These are phyloP conservation scores for Neoaliturus tenellus DNA, from an alignment of 2,888 invertebrate species.

Conservation along the genomic window DNA sequence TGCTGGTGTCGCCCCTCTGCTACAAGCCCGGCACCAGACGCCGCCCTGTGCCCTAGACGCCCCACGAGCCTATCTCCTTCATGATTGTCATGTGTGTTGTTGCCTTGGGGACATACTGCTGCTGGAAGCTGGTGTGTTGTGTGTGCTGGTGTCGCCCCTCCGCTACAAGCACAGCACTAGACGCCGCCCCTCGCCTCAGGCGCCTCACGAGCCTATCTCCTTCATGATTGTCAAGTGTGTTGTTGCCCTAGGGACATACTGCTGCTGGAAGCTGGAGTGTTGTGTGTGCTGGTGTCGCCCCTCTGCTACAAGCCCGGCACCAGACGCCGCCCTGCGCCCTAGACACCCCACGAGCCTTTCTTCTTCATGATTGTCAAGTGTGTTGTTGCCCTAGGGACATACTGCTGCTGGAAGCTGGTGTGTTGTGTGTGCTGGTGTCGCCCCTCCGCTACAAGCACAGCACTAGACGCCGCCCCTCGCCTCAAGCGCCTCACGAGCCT, in stretches of 20 bases:
- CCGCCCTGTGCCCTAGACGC: too few relatives aligned
- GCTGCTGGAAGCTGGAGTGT: slow-evolving; percentile 83
- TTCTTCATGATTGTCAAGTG: slow-evolving; percentile 81
- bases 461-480: slow-evolving; percentile 71
- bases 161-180: slow-evolving; percentile 69
- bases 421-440: slow-evolving; percentile 82
- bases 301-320: slow-evolving; percentile 70
- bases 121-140: slow-evolving; percentile 75
- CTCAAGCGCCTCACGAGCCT: slow-evolving; percentile 73
- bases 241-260: slow-evolving; percentile 80
- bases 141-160: slow-evolving; percentile 82
- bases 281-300: slow-evolving; percentile 83
- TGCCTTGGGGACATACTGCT: slow-evolving; percentile 67
- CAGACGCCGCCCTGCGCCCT: slow-evolving; percentile 72
- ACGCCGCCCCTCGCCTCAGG: slow-evolving; percentile 72
- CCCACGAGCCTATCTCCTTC: slow-evolving; percentile 76
- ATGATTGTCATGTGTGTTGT: slow-evolving; percentile 82
- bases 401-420: slow-evolving; percentile 84
- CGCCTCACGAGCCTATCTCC: slow-evolving; percentile 75
- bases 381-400: slow-evolving; percentile 80
- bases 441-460: slow-evolving; percentile 73
- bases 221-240: slow-evolving; percentile 81
- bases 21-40: too few relatives aligned
- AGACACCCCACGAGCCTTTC: slow-evolving; percentile 75
- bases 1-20: too few relatives aligned